These are phyloP conservation scores for Egretta garzetta DNA, from an alignment of 2,113 vertebrate genomes.

Conservation along the genomic window DNA sequence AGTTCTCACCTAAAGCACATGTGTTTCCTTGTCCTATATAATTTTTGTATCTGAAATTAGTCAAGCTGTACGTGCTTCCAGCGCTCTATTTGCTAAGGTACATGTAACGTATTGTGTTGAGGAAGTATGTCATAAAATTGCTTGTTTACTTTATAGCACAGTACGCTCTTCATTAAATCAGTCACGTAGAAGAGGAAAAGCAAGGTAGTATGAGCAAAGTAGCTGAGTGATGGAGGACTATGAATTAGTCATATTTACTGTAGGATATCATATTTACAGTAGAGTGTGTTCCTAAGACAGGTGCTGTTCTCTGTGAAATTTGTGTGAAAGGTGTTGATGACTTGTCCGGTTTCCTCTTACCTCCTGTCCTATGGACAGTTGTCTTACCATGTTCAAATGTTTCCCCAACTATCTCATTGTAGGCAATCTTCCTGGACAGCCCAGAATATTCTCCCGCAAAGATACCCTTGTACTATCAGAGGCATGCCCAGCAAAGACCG, in stretches of 20 bases:
- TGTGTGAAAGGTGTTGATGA: slow-evolving; percentile 24
- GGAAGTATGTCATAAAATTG: background rate
- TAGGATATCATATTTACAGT: slow-evolving; percentile 23
- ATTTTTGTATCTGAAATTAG: background rate
- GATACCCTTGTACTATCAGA: background rate
- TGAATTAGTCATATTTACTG: slow-evolving; percentile 56
- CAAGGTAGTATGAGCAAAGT: background rate
- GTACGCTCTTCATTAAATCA: slow-evolving; percentile 27
- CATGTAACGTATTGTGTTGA: background rate
- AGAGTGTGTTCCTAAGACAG: slow-evolving; percentile 21
- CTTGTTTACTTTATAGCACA: background rate
- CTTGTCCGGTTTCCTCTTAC: background rate
- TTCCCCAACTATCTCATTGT: background rate
- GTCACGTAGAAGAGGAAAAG: background rate
- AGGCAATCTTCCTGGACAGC: background rate
- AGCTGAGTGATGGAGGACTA: slow-evolving; percentile 1
- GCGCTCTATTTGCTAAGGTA: background rate
- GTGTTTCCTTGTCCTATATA: background rate
- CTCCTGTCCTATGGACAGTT: background rate
- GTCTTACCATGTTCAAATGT: background rate
- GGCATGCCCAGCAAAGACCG: background rate
- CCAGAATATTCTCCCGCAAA: background rate
- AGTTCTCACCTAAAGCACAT: background rate
- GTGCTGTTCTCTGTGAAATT: background rate
- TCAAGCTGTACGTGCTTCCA: background rate